Percentiles rank a stretch among this genome's conserved stretches.
phyloP scores from a whole-genome alignment of 1,140 invertebrate genomes.

The Maconellicoccus hirsutus region DNA sequence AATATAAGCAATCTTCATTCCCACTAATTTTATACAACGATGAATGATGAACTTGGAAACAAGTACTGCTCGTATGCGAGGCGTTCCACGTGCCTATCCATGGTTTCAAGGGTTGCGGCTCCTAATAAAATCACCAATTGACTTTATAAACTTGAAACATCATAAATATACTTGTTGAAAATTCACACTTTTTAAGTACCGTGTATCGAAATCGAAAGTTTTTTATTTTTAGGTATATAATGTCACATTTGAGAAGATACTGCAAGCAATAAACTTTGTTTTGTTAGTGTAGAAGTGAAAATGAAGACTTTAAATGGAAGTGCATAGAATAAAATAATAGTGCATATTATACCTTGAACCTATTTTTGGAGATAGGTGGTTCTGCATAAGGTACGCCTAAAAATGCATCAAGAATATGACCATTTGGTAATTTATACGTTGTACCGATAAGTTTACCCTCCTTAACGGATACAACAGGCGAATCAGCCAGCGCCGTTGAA shows the following conservation, averaged over 20 bases:
- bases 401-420: conserved; percentile 34
- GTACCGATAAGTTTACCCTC: conserved; percentile 25
- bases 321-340: background rate
- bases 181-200: too few species aligned
- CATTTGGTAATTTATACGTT: background rate
- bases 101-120: conserved; percentile 26
- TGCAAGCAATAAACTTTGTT: too few species aligned
- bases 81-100: conserved; percentile 29
- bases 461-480: conserved; percentile 16
- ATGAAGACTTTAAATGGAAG: too few species aligned
- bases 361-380: conserved; percentile 42
- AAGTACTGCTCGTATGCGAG: conserved; percentile 19
- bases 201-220: too few species aligned
- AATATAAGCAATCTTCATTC: conserved; percentile 31
- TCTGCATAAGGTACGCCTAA: conserved; percentile 48
- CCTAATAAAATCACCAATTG: conserved; percentile 21
- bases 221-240: too few species aligned
- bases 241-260: too few species aligned
- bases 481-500: background rate
- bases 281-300: too few species aligned
- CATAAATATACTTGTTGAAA: too few species aligned
- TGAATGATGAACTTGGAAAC: conserved; percentile 26
- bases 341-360: conserved; percentile 46
- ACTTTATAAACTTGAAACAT: too few species aligned
- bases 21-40: background rate